Evolutionary conservation across 2,888 invertebrate species (phyloP).

Genomic region (Opisthograptis luteolata): DNA sequence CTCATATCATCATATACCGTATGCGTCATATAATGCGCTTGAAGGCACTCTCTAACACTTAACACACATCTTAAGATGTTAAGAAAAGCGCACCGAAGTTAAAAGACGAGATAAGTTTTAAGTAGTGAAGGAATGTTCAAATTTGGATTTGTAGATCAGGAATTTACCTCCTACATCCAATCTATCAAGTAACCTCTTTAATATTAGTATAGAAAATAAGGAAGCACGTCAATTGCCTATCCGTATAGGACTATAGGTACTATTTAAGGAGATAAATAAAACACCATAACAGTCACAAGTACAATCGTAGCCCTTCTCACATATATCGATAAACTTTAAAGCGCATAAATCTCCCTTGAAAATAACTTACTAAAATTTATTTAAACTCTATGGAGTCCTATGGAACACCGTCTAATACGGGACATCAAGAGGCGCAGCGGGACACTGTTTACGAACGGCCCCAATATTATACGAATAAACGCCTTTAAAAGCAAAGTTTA

Average conservation of each 20-base stretch:
- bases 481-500: slow-evolving; percentile 27
- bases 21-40: neutral
- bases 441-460: slow-evolving; percentile 18
- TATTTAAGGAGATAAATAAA: too few species aligned
- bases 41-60: neutral
- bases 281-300: too few species aligned
- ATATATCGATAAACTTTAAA: slow-evolving; percentile 4
- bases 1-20: neutral
- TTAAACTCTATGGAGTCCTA: slow-evolving; percentile 9
- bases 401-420: neutral
- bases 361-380: slow-evolving; percentile 15
- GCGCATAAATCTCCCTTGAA: slow-evolving; percentile 7
- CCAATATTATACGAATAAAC: slow-evolving; percentile 14
- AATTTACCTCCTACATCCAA: too few species aligned
- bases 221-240: too few species aligned
- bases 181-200: too few species aligned
- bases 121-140: too few species aligned
- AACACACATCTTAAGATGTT: too few species aligned
- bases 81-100: too few species aligned
- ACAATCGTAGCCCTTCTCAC: neutral
- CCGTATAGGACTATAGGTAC: too few species aligned
- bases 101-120: too few species aligned
- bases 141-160: too few species aligned
- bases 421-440: slow-evolving; percentile 22
- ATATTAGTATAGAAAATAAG: too few species aligned